Evolutionary conservation across 2,888 invertebrate species (phyloP).

Genomic region (Idaea biselata): DNA sequence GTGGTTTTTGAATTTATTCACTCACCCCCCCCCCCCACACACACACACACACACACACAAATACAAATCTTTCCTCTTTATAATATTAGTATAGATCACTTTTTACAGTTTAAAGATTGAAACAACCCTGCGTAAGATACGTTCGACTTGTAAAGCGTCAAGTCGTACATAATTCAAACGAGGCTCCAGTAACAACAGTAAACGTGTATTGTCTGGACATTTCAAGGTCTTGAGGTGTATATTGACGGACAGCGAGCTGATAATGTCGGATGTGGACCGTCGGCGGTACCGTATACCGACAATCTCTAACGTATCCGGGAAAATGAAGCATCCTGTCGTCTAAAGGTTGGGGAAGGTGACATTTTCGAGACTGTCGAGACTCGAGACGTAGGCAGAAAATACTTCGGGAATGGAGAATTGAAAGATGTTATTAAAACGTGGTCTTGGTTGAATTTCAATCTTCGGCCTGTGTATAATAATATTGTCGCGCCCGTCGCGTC

Average conservation of each 20-base stretch:
- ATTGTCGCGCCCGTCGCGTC: no score
- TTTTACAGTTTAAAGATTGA: background rate
- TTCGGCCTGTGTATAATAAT: no score
- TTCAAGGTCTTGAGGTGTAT: conserved; percentile 7
- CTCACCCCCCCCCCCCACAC: no score
- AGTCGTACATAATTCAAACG: background rate
- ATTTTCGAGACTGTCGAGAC: background rate
- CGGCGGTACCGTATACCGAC: conserved; percentile 10
- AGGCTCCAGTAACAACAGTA: background rate
- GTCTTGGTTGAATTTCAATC: no score
- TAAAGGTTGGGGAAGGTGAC: background rate
- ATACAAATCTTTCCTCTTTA: no score
- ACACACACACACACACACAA: no score
- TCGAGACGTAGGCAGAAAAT: background rate
- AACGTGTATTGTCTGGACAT: background rate
- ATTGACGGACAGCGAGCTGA: conserved; percentile 16
- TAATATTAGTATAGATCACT: background rate
- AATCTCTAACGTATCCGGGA: conserved; percentile 10
- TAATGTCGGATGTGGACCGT: conserved; percentile 14
- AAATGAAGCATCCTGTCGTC: background rate
- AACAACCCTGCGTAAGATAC: background rate
- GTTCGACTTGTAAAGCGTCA: background rate
- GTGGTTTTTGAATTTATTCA: no score
- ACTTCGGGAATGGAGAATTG: no score
- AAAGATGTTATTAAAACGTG: no score